phyloP scores from a whole-genome alignment of 2,888 invertebrate genomes.

The Drosophila anomelani region DNA sequence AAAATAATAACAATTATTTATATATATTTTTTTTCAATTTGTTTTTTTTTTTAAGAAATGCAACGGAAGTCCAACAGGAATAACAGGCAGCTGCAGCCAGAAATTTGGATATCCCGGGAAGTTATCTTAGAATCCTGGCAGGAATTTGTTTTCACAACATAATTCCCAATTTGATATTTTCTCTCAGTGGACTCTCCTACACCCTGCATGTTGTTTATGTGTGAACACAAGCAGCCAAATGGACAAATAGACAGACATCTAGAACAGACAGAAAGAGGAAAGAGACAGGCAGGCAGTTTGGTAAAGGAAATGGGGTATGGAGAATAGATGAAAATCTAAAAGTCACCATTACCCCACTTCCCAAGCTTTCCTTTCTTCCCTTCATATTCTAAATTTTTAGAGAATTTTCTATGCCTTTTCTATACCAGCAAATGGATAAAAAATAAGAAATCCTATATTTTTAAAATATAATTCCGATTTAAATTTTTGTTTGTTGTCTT shows the following conservation, averaged over 20 bases:
- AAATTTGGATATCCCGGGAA: too few relatives aligned
- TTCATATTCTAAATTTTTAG: constrained; percentile 10
- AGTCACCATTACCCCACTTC: neutral
- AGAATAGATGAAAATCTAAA: constrained; percentile 2
- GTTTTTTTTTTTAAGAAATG: too few relatives aligned
- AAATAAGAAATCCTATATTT: neutral
- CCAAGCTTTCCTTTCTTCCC: neutral
- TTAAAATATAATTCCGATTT: neutral
- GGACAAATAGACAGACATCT: constrained; percentile 25
- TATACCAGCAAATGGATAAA: too few relatives aligned
- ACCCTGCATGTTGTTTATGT: constrained; percentile 35
- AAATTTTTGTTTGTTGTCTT: neutral
- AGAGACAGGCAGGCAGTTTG: neutral
- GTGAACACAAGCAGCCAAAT: constrained; percentile 22
- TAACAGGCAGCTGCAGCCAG: too few relatives aligned
- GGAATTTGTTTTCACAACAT: too few relatives aligned
- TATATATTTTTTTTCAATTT: too few relatives aligned
- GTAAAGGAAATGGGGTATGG: neutral
- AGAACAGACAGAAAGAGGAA: constrained; percentile 19
- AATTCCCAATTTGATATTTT: neutral
- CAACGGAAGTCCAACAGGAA: too few relatives aligned
- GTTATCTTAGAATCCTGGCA: too few relatives aligned
- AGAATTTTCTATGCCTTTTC: neutral
- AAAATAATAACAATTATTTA: too few relatives aligned
- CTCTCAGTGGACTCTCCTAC: constrained; percentile 32